A percentile compares a stretch with the other conserved stretches of the same genome.
Evolutionary conservation across 2,113 vertebrate species (phyloP).

Genomic region (Stigmatopora argus): DNA sequence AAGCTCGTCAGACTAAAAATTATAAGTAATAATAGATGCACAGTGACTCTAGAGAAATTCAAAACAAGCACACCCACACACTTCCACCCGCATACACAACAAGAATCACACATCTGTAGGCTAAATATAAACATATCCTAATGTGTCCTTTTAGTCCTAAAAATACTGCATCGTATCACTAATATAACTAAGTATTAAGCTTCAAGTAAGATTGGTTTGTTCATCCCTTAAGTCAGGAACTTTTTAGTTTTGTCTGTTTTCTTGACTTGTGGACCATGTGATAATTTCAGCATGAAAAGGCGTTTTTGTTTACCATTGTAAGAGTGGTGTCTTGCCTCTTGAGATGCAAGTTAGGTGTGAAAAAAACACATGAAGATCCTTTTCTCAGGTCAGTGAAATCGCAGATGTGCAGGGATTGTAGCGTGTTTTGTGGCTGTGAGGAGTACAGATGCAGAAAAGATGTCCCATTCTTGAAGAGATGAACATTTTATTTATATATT

Average conservation of each 20-base stretch:
- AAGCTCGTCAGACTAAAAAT: not conserved
- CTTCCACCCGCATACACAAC: no score
- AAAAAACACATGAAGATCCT: conserved; percentile 35
- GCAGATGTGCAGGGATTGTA: no score
- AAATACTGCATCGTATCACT: not conserved
- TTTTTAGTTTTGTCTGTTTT: conserved; percentile 13
- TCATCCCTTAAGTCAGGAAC: not conserved
- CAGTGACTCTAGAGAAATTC: not conserved
- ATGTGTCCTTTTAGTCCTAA: not conserved
- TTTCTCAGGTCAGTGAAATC: not conserved
- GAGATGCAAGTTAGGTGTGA: conserved; percentile 56
- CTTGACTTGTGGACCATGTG: conserved; percentile 38
- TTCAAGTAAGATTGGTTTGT: conserved; percentile 20
- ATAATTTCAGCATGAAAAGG: conserved; percentile 56
- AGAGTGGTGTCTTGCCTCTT: conserved; percentile 45
- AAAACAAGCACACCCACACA: not conserved
- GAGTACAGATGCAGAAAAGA: conserved; percentile 1
- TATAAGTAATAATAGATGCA: not conserved
- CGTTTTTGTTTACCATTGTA: conserved; percentile 57
- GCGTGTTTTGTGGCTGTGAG: not conserved
- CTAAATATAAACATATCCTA: not conserved
- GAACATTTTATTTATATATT: no score
- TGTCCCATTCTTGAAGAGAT: not conserved
- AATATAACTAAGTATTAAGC: not conserved
- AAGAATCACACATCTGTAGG: not conserved